Base-by-base conservation (phyloP, 2,888 invertebrate genomes). In the Eilema griseolum region DNA sequence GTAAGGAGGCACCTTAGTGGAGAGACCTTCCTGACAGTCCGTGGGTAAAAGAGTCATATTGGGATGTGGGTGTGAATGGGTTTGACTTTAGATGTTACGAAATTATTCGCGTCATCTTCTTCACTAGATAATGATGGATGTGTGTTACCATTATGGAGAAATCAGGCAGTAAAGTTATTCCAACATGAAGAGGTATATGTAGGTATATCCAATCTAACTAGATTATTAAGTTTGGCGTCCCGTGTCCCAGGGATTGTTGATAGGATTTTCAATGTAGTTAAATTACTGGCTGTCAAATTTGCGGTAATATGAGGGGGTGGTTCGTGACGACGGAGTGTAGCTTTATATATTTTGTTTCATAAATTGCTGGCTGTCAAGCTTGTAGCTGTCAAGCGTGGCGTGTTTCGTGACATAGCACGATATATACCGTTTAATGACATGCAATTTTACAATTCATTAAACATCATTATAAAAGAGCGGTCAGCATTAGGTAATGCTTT, bases 381-480 rank as follows among this genome's bases (percentile, higher is more conserved):
- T 23, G 33, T 16, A 33, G 23, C 56, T 37, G 33, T 52, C 20
- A 56, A 23, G 23, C 52, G 14, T 61, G 28, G 46, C 56, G 37
- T 46, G 28, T 10, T 20, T 26, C 31, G n/a, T 28, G 69, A n/a
- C 70, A 0, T 28, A 31, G n/a, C 57, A 41, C 14, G 66, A 59
- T 64, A 68, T 33, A 69, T 63, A 46, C 3, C 11, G 33, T 24
- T 59, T 63, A 70, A 69, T 28, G 46, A 65, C 68, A 70, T 67
- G 61, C 61, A 76, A 80, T 78, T 76, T 72, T 61, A 76, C 52
- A 69, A 46, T 37, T 37, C 56, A 74, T 74, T 31, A 31, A 2
- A 52, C 52, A 52, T 52, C 33, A 16, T 41, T 41, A 41, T 41
- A 52, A 7, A 7, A 5, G 20, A n/a, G 52, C n/a, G n/a, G 52